Base-by-base conservation (phyloP, 2,113 vertebrate genomes). In the Leptobrachium leishanense region DNA sequence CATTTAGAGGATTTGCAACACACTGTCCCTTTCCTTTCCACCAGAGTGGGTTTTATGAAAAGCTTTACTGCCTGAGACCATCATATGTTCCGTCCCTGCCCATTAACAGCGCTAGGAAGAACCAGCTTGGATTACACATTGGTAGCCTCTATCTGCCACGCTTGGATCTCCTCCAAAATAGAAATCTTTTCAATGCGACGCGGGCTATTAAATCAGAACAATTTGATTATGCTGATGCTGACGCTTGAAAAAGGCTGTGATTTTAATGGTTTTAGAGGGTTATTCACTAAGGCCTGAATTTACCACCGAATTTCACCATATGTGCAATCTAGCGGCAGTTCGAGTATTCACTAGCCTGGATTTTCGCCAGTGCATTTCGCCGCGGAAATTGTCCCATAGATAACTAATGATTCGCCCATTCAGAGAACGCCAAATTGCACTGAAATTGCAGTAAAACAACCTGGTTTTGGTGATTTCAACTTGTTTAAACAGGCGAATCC, bases 41-140 rank as follows among this genome's bases (percentile, higher is more conserved):
- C 73, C 63, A 73, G 59, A 79, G 50, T 67, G 70, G 62, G 40
- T 79, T 73, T 79, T 79, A 73, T 72, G 31, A 66, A 72, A 79
- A 79, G 69, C 69, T 40, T 67, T 71, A 46, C 20, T 64, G 44
- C 46, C 13, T 64, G 55, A 11, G 62, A 67, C 59, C 44, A n/a
- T 43, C 54, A 46, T 63, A 50, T 77, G 55, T 10, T n/a, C 10
- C 39, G 20, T 64, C 57, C 43, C 44, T 42, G 43, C 44, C 70
- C 46, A 39, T 64, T 64, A 64, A 39, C 15, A 2, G 6, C 10
- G 15, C n/a, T 64, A 64, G n/a, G 62, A 1, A 6, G 20, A 31
- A 54, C n/a, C 15, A 72, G 20, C 69, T 40, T 31, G 7, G 9
- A 4, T 9, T 3, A n/a, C 13, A 70, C 3, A 8, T 15, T 2